Evolutionary conservation across 1,140 invertebrate species (phyloP), one percentile per base, ranked within the genome.

Genomic region (Cheumatopsyche charites): DNA sequence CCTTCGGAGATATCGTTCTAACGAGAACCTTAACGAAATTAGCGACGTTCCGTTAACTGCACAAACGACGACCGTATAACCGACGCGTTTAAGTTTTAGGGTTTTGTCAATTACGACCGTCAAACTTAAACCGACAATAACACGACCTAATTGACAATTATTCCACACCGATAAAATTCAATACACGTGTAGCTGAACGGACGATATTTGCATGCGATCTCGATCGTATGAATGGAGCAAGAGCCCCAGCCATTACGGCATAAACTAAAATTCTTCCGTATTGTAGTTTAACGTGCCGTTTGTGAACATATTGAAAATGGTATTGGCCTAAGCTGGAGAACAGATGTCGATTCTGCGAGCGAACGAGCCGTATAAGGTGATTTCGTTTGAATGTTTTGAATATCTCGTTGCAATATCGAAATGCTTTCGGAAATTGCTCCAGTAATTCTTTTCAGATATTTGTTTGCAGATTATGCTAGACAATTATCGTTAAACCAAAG

Each of bases 191-290:
- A 17, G 7, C 9, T 17, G 7, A 9, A 7, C 19, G 47, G 15
- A n/a, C 17, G 49, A 55, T 21, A 25, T 7, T 7, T 23, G 55
- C 13, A 23, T 9, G 5, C 23, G 29, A 58, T 19, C 49, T 13
- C 13, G 19, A 25, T 19, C 4, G 49, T 52, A 52, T 58, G 55
- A 58, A 58, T 42, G n/a, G 17, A 42, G 29, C 3, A 36, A 4
- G 29, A 41, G 66, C 55, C 36, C 23, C 49, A 36, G 66, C 66
- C 47, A n/a, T 52, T 52, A 17, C 55, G 66, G 66, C 36, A 68
- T 68, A 68, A 68, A 68, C 66, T 68, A 68, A 68, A 68, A 68
- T 68, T 55, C 66, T 68, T 23, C 47, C 47, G 21, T 58, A 58
- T 58, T 58, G 55, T 49, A 55, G 25, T 19, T 36, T 68, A 68